A percentile compares a stretch with the other conserved stretches of the same genome.
Evolutionary conservation across 2,797 vertebrate genomes (phyloP).

Genomic region (Australoheros facetus): DNA sequence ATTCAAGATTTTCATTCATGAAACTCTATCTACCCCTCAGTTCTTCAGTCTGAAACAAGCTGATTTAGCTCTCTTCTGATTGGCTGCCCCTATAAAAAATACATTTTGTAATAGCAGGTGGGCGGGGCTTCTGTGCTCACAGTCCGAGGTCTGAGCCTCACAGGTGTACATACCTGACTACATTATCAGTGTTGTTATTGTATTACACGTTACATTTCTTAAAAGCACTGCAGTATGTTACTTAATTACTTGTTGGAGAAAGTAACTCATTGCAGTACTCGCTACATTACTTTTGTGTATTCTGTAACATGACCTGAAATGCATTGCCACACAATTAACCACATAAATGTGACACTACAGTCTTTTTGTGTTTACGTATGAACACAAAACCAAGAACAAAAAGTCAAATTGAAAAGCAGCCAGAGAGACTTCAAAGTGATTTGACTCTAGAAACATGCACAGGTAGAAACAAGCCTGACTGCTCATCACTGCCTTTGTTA

Average conservation of each 20-base stretch:
- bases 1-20: too few relatives aligned
- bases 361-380: background rate
- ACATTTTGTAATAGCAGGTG: too few relatives aligned
- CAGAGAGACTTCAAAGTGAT: background rate
- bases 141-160: background rate
- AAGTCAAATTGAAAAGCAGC: background rate
- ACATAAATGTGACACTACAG: background rate
- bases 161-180: background rate
- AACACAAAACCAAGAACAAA: background rate
- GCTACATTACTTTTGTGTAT: fast-evolving
- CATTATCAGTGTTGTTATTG: background rate
- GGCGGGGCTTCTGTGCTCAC: too few relatives aligned
- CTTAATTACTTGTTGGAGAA: background rate
- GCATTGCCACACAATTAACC: background rate
- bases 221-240: background rate
- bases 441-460: background rate
- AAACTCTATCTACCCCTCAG: too few relatives aligned
- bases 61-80: too few relatives aligned
- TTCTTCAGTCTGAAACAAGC: too few relatives aligned
- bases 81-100: too few relatives aligned
- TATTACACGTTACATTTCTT: background rate
- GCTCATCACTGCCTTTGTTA: background rate
- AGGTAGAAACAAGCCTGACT: background rate
- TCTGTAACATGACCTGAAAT: background rate
- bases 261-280: fast-evolving